Evolutionary conservation across 2,888 invertebrate species (phyloP), one percentile per base, ranked within the genome.

Genomic region (Liopterus haemorrhoidalis): DNA sequence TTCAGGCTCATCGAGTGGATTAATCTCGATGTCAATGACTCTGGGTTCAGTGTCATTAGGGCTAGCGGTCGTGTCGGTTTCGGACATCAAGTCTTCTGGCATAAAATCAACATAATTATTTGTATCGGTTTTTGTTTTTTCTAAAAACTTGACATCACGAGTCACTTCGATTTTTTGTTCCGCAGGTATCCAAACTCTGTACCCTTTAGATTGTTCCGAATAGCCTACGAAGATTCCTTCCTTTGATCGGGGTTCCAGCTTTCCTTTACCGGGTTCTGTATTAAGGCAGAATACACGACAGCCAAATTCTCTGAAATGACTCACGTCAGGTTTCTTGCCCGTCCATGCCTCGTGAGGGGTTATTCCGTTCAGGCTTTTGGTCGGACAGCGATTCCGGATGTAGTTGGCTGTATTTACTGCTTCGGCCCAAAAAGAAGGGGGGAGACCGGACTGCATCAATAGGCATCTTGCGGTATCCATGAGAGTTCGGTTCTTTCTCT

Each of bases 401-500:
- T 59, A 59, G 8, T 54, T 52, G 5, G 58, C 53, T 11, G 50
- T 54, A n/a, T 48, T 48, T 8, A 58, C 46, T 5, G 62, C 63
- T 39, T 64, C 60, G 5, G 55, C 55, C 61, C 59, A 62, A 22
- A 59, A 51, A 16, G 22, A 39, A n/a, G 46, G 16, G 9, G 52
- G 46, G 9, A 58, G 33, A 8, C 46, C 41, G 4, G 53, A 46
- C 8, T 58, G 46, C 3, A 49, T 18, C 11, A 64, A 32, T 37
- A 64, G 50, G 9, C 54, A 51, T 20, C 59, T 48, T 0, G 58
- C 57, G 18, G 46, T 49, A 14, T 61, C 58, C 20, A 60, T 49
- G 1, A 63, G 42, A 2, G 59, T 62, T 2, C 58, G 40, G 21
- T 62, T 62, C 25, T 56, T 54, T 9, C 60, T 25, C 38, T 64